phyloP scores from a whole-genome alignment of 2,888 invertebrate genomes.

The Axea sp. region DNA sequence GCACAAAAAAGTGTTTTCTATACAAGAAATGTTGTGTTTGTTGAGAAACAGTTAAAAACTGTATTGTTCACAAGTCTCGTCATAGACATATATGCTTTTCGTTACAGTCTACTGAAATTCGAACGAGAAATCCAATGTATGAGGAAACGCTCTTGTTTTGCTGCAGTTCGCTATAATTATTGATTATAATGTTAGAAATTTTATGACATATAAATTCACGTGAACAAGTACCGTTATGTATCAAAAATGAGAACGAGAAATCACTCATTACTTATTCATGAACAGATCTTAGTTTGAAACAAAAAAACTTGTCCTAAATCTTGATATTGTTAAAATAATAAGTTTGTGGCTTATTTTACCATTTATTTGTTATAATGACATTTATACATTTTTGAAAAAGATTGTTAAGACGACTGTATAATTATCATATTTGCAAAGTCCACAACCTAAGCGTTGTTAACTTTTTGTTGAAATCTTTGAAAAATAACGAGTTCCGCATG shows the following conservation, averaged over 20 bases:
- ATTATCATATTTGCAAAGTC: too few relatives aligned
- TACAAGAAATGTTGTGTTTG: slow-evolving; percentile 26
- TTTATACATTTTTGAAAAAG: too few relatives aligned
- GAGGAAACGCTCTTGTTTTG: slow-evolving; percentile 48
- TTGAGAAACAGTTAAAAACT: slow-evolving; percentile 52
- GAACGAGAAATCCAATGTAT: slow-evolving; percentile 39
- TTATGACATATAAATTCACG: slow-evolving; percentile 41
- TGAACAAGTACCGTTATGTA: slow-evolving; percentile 38
- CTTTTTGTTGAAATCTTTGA: slow-evolving; percentile 34
- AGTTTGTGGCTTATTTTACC: too few relatives aligned
- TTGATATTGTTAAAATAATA: too few relatives aligned
- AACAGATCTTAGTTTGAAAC: too few relatives aligned
- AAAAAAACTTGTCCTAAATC: too few relatives aligned
- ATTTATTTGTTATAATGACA: too few relatives aligned
- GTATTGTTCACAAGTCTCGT: slow-evolving; percentile 46
- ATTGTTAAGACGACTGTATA: too few relatives aligned
- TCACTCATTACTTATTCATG: too few relatives aligned
- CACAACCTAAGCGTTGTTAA: too few relatives aligned
- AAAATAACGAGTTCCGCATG: slow-evolving; percentile 53
- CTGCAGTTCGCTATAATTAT: slow-evolving; percentile 45
- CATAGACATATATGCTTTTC: slow-evolving; percentile 30
- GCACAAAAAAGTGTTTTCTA: slow-evolving; percentile 17
- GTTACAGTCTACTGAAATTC: slow-evolving; percentile 52
- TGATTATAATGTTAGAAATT: slow-evolving; percentile 50
- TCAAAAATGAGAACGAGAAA: slow-evolving; percentile 34